A percentile compares a stretch with the other conserved stretches of the same genome.
These are phyloP conservation scores for Steatocranus sp. DNA, from an alignment of 2,797 vertebrate species.

Conservation along the genomic window DNA sequence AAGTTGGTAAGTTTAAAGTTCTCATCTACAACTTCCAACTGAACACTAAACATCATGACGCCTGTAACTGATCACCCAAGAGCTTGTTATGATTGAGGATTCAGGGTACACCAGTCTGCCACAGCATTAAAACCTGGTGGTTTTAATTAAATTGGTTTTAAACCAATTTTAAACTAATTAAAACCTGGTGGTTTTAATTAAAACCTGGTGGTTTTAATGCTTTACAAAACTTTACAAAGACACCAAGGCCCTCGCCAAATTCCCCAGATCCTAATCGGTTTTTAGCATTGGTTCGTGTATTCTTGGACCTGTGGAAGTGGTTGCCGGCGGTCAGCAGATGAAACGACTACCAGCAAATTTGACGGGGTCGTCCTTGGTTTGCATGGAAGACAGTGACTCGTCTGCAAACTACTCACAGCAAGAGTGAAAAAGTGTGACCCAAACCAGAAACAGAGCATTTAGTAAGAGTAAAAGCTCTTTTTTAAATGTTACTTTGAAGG, in stretches of 20 bases:
- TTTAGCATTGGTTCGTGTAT: neutral
- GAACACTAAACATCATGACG: neutral
- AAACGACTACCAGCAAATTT: neutral
- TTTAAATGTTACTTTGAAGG: neutral
- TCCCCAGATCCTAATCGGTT: neutral
- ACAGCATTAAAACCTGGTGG: neutral
- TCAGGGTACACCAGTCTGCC: neutral
- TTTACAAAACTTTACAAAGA: neutral
- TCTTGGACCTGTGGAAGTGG: neutral
- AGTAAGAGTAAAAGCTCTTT: neutral
- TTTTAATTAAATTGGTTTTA: neutral
- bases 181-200: neutral
- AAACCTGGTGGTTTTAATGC: too few relatives aligned
- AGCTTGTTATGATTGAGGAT: neutral
- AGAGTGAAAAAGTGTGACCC: neutral
- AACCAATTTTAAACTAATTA: neutral
- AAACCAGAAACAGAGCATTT: neutral
- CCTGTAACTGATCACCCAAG: neutral
- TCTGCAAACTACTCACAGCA: neutral
- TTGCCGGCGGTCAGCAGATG: neutral
- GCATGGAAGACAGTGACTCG: neutral
- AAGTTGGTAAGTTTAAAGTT: neutral
- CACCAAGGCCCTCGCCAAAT: accelerated
- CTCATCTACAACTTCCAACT: neutral
- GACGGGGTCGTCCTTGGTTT: neutral